Conservation (phyloP, 1,140 invertebrate species). For the Mycetomoellerius zeteki region DNA sequence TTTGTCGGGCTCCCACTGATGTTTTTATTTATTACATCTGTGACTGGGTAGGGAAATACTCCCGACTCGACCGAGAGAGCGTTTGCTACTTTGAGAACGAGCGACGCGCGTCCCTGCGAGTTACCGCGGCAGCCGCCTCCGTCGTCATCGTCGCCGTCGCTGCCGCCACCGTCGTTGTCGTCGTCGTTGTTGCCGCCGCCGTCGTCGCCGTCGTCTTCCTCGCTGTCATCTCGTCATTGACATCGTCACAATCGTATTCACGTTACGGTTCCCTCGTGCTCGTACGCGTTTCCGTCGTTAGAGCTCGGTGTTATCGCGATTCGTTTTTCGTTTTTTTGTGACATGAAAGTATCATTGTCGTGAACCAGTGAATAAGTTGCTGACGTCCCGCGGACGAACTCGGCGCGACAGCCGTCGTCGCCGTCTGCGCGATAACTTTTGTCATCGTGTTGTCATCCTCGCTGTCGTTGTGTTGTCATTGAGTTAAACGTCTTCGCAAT, state of each 20-base stretch:
- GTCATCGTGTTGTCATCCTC: background rate
- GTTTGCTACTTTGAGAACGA: conserved; percentile 87
- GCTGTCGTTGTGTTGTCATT: background rate
- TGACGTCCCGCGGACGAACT: conserved; percentile 17
- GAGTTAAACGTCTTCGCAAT: conserved; percentile 17
- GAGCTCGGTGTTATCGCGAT: conserved; percentile 17
- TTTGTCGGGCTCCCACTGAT: conserved; percentile 86
- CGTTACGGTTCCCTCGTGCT: conserved; percentile 39
- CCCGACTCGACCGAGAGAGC: conserved; percentile 87
- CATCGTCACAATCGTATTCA: conserved; percentile 9
- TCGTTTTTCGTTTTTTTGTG: conserved; percentile 39
- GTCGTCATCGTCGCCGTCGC: conserved; percentile 65
- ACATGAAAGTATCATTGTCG: conserved; percentile 15
- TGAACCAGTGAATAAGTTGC: conserved; percentile 46
- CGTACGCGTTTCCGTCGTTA: conserved; percentile 15
- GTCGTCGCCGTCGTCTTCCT: background rate
- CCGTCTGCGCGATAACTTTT: background rate
- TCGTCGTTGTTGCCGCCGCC: conserved; percentile 12
- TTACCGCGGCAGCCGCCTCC: conserved; percentile 81
- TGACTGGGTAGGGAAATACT: conserved; percentile 88
- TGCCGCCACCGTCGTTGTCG: conserved; percentile 52
- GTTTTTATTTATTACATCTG: conserved; percentile 91
- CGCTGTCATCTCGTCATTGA: conserved; percentile 39
- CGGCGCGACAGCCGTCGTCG: background rate
- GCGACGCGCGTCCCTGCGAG: conserved; percentile 86